Evolutionary conservation across 2,888 invertebrate species (phyloP).

Genomic region (Pyrrhia umbra): DNA sequence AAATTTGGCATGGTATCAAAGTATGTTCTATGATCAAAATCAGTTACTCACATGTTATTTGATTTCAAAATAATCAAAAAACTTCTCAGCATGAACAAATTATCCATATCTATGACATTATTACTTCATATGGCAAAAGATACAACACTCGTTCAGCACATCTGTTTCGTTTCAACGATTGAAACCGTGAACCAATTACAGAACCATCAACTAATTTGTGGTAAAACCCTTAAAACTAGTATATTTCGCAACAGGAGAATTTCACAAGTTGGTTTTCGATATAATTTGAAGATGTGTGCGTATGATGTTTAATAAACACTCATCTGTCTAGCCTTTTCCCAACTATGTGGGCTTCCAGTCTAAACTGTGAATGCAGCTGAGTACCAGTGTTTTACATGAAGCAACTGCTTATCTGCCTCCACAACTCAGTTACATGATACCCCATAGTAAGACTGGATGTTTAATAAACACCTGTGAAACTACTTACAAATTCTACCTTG

Average conservation of each 20-base stretch:
- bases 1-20: no score
- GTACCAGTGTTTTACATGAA: no score
- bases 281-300: background rate
- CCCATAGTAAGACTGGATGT: no score
- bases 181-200: slow-evolving; percentile 16
- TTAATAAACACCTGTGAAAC: no score
- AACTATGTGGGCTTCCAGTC: no score
- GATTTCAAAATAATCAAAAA: background rate
- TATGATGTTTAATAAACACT: background rate
- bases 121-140: background rate
- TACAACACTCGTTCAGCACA: background rate
- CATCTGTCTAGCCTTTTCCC: no score
- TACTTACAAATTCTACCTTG: no score
- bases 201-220: slow-evolving; percentile 31
- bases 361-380: no score
- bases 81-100: background rate
- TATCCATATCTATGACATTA: no score
- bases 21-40: no score
- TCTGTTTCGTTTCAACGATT: slow-evolving; percentile 28
- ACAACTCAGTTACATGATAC: no score
- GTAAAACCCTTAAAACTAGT: slow-evolving; percentile 22
- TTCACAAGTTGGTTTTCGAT: background rate
- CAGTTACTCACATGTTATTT: background rate
- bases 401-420: no score
- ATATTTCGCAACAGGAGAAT: slow-evolving; percentile 11